These are phyloP conservation scores for Chlamydotis undulata DNA, from an alignment of 2,113 vertebrate species.

Conservation along the genomic window DNA sequence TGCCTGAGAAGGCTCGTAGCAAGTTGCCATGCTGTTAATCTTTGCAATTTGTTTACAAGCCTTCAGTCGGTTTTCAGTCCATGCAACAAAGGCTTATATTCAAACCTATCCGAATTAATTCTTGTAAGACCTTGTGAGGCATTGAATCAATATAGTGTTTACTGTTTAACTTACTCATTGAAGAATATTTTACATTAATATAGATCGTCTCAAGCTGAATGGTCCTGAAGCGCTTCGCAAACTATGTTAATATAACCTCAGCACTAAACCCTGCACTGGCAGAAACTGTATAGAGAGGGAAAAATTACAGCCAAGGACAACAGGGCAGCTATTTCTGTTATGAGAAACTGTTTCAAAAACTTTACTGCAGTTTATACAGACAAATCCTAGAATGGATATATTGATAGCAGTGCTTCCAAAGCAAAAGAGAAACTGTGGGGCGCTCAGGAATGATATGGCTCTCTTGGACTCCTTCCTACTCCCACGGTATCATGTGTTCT, in stretches of 20 bases:
- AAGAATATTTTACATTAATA: slow-evolving; percentile 53
- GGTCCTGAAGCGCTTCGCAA: slow-evolving; percentile 10
- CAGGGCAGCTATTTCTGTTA: background rate
- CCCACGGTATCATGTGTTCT: rapidly evolving
- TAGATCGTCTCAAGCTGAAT: slow-evolving; percentile 26
- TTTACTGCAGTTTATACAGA: background rate
- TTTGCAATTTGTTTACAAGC: slow-evolving; percentile 50
- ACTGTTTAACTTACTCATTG: slow-evolving; percentile 44
- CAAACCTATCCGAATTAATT: slow-evolving; percentile 39
- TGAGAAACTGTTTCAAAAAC: background rate
- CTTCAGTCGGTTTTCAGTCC: background rate
- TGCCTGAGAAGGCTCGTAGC: background rate
- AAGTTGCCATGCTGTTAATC: slow-evolving; percentile 11
- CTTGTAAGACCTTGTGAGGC: slow-evolving; percentile 27
- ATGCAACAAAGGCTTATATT: background rate
- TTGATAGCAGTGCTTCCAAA: background rate
- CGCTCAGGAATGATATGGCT: background rate
- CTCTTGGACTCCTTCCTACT: background rate
- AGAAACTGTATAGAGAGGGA: background rate
- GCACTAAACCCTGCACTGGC: background rate
- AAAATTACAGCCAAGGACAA: slow-evolving; percentile 43
- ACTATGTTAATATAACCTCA: slow-evolving; percentile 12
- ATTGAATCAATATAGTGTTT: slow-evolving; percentile 46
- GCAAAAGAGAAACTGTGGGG: background rate
- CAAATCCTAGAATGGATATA: background rate